Conservation (phyloP, 2,113 vertebrate genomes). For the Chrysochloris asiatica region DNA sequence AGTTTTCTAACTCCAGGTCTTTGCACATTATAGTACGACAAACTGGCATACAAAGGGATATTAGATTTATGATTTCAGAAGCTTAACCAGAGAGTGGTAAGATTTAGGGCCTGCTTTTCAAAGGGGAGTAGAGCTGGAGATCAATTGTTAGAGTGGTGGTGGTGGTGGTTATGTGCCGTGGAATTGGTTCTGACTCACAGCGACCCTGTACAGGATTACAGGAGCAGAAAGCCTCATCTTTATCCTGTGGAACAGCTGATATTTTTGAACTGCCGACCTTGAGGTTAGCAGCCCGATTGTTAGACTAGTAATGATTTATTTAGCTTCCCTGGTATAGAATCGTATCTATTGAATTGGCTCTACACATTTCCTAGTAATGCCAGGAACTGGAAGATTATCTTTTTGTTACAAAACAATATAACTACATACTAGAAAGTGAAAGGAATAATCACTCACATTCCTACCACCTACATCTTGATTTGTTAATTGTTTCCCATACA, state of each 20-base stretch:
- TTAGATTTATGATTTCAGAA: background rate
- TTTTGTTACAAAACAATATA: constrained; percentile 26
- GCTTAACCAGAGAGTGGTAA: background rate
- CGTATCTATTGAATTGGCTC: background rate
- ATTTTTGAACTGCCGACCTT: too few relatives aligned
- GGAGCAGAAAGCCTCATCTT: too few relatives aligned
- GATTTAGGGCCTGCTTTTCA: background rate
- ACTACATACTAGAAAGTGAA: background rate
- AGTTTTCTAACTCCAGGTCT: too few relatives aligned
- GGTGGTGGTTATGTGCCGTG: too few relatives aligned
- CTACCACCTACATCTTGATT: background rate
- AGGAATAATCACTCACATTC: background rate
- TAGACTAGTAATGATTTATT: background rate
- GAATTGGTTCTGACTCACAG: too few relatives aligned
- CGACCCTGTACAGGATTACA: too few relatives aligned
- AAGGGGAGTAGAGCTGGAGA: background rate
- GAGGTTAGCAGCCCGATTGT: too few relatives aligned
- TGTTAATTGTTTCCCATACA: background rate
- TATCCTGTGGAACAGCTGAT: too few relatives aligned
- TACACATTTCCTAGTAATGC: background rate
- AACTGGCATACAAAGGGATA: background rate
- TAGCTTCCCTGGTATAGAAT: background rate
- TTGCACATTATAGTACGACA: too few relatives aligned
- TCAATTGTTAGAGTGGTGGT: background rate
- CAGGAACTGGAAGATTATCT: background rate